Evolutionary conservation across 2,888 invertebrate species (phyloP).

Genomic region (Oasisia sp.): DNA sequence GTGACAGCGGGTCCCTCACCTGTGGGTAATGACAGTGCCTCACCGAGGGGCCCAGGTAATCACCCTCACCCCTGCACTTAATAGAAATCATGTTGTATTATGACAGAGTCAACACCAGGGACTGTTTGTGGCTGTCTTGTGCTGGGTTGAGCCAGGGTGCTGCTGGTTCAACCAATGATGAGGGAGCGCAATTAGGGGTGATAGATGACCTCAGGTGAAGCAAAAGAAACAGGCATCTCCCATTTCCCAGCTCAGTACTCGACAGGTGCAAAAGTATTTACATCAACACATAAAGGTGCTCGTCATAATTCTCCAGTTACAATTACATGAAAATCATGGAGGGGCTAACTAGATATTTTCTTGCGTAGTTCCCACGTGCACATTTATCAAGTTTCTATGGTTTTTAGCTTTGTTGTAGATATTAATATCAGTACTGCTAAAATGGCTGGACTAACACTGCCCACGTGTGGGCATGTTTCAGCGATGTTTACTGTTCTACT

Average conservation of each 20-base stretch:
- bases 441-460: too few species aligned
- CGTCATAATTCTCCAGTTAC: constrained; percentile 10
- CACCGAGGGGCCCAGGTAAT: not conserved
- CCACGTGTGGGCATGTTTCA: not conserved
- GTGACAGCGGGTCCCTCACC: not conserved
- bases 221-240: not conserved
- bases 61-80: not conserved
- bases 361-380: not conserved
- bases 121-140: not conserved
- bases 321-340: not conserved
- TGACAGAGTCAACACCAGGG: not conserved
- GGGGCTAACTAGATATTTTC: not conserved
- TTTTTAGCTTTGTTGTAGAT: not conserved
- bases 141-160: not conserved
- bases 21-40: not conserved
- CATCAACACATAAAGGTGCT: not conserved
- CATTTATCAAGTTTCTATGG: not conserved
- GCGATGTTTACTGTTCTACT: not conserved
- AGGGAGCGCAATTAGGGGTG: not conserved
- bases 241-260: not conserved
- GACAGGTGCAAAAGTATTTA: not conserved
- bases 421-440: not conserved
- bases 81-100: constrained; percentile 9
- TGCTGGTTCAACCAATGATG: not conserved
- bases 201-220: not conserved